A percentile compares a stretch with the other conserved stretches of the same genome.
phyloP scores from a whole-genome alignment of 2,888 invertebrate genomes.

The Calliopum simillimum region DNA sequence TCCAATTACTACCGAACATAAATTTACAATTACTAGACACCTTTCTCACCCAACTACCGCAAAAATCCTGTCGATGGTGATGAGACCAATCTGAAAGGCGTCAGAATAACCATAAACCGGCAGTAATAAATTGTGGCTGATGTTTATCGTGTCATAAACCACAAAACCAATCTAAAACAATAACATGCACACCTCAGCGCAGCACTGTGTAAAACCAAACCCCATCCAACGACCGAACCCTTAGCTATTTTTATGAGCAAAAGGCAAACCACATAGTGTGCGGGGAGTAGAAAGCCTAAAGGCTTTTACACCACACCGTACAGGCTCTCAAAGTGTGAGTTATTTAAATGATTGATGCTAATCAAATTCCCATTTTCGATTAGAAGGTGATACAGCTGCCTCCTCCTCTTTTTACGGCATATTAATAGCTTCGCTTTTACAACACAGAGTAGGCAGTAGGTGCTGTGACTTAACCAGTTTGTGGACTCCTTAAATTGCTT shows the following conservation, averaged over 20 bases:
- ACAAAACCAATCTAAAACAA: slow-evolving; percentile 29
- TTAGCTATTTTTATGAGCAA: neutral
- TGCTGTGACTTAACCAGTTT: no score
- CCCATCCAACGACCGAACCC: neutral
- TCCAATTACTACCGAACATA: neutral
- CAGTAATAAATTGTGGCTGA: slow-evolving; percentile 14
- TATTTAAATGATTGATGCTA: slow-evolving; percentile 41
- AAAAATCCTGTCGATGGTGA: no score
- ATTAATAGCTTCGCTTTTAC: neutral
- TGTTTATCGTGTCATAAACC: slow-evolving; percentile 17
- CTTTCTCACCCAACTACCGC: no score
- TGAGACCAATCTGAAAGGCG: neutral
- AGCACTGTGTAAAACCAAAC: neutral
- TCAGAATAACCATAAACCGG: neutral
- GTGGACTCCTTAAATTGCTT: no score
- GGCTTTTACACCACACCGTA: neutral
- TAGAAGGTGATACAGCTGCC: slow-evolving; percentile 3
- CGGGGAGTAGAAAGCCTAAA: neutral
- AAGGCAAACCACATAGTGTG: no score
- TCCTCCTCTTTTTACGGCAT: no score
- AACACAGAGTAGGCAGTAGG: slow-evolving; percentile 1
- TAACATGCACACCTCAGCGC: slow-evolving; percentile 2
- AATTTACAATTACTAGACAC: no score
- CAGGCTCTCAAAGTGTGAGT: slow-evolving; percentile 14
- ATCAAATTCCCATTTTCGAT: slow-evolving; percentile 40